Base-by-base conservation (phyloP, 1,140 invertebrate species). In the Drosophila ananassae region DNA sequence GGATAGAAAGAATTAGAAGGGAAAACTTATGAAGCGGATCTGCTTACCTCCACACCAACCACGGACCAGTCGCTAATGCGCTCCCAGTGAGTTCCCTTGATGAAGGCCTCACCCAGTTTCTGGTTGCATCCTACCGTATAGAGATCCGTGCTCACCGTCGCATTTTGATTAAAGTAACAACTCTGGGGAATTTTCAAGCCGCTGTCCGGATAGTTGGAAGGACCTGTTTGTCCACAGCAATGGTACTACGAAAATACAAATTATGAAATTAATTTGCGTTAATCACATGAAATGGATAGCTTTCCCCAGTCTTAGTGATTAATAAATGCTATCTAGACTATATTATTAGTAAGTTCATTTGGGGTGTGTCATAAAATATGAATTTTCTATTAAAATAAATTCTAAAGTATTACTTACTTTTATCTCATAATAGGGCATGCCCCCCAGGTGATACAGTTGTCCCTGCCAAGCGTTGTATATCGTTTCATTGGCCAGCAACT, bases 351-450 rank as follows among this genome's bases (percentile, higher is more conserved):
- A 8, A 8, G 30, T 32, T 32, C 1, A 32, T 32, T 17, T 17
- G 17, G 17, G 17, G 17, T 17, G 1, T 17, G 25, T 25, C 3
- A 4, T 25, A 3, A 25, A 25, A 28, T 6, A 28, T 7, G 7
- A 3, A 13, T 41, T 41, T 4, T 10, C 7, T 21, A 1, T 8
- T 2, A 8, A 17, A 46, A 22, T 9, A 17, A 22, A 2, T 22
- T 9, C 7, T 22, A 8, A 21, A 21, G 17, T 21, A n/a, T 3
- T 58, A 48, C 47, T 63, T 53, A 90, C 90, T 75, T 91, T 90
- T 13, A 91, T 91, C 48, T 91, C 79, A 39, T 76, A 91, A 44
- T 73, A 72, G 34, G 90, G 58, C 90, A 91, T 90, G 41, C 64
- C 76, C 25, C 25, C 30, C 4, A 58, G 69, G 0, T 64, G 58